Conservation (phyloP, 2,797 vertebrate genomes). For the Diglossa cyanea region DNA sequence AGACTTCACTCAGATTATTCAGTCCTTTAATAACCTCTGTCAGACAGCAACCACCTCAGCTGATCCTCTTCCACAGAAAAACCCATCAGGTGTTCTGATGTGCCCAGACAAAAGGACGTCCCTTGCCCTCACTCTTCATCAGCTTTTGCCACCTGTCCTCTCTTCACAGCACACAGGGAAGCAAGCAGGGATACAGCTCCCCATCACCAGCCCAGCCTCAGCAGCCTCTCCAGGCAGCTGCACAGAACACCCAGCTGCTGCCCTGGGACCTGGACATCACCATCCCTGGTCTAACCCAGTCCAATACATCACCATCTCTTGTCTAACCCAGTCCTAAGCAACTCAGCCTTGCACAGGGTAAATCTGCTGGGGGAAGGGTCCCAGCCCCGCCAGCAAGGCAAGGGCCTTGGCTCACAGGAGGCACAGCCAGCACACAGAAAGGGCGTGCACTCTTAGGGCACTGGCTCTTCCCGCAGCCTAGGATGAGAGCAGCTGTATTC, state of each 20-base stretch:
- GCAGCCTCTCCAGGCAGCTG: not conserved
- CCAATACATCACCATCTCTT: fast-evolving
- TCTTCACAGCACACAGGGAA: not conserved
- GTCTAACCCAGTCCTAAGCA: not conserved
- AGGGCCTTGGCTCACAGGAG: not conserved
- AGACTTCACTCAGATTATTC: not conserved
- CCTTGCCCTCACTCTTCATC: not conserved
- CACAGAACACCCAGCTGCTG: not conserved
- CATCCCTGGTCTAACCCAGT: not conserved
- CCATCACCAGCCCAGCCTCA: not conserved
- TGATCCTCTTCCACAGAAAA: not conserved
- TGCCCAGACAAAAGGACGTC: not conserved
- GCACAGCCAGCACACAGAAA: not conserved
- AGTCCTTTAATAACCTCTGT: not conserved
- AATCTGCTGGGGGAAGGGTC: not conserved
- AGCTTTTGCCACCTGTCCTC: not conserved
- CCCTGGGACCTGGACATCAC: fast-evolving
- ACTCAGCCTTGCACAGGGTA: not conserved
- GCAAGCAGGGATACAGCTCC: not conserved
- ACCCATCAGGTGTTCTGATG: not conserved
- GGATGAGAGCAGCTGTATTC: not conserved
- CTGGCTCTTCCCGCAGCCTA: not conserved
- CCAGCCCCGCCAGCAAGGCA: not conserved
- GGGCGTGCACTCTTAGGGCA: not conserved
- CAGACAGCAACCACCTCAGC: not conserved